A percentile compares a stretch with the other conserved stretches of the same genome.
phyloP scores from a whole-genome alignment of 2,888 invertebrate genomes.

The Temnothorax ravouxi region DNA sequence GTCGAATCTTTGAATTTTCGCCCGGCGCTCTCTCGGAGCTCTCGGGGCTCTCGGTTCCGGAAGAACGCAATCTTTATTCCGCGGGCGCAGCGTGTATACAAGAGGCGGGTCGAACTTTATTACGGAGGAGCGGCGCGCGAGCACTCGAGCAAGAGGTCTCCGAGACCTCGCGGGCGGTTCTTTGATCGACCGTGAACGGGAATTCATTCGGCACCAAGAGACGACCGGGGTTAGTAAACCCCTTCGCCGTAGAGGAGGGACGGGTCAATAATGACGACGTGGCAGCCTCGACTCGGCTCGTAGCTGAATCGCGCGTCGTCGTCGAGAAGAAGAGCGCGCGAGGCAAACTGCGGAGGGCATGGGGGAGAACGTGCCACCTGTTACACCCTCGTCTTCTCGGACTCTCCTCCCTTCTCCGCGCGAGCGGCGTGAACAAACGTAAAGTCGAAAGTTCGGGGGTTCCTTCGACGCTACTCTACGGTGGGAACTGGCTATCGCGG shows the following conservation, averaged over 20 bases:
- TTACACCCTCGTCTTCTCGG: conserved; percentile 75
- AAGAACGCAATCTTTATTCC: conserved; percentile 66
- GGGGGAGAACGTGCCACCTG: conserved; percentile 80
- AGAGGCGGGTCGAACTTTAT: conserved; percentile 61
- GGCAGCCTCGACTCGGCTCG: conserved; percentile 62
- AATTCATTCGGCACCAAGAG: conserved; percentile 69
- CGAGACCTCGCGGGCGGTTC: conserved; percentile 47
- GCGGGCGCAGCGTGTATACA: conserved; percentile 41
- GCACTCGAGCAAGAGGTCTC: neutral
- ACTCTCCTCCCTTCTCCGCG: conserved; percentile 59
- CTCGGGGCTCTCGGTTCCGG: neutral
- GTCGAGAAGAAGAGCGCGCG: conserved; percentile 58
- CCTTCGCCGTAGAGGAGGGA: conserved; percentile 58
- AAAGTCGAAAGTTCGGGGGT: conserved; percentile 75
- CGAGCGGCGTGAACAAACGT: conserved; percentile 69
- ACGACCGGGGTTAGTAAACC: conserved; percentile 48
- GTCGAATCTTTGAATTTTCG: conserved; percentile 55
- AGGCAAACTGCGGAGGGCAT: conserved; percentile 53
- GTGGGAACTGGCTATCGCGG: conserved; percentile 63
- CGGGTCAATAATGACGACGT: conserved; percentile 80
- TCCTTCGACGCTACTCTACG: conserved; percentile 67
- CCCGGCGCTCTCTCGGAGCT: neutral
- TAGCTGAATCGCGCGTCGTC: conserved; percentile 73
- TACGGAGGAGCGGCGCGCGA: conserved; percentile 41
- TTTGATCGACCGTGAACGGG: conserved; percentile 64